phyloP scores from a whole-genome alignment of 2,888 invertebrate genomes.

The Coremacera marginata region DNA sequence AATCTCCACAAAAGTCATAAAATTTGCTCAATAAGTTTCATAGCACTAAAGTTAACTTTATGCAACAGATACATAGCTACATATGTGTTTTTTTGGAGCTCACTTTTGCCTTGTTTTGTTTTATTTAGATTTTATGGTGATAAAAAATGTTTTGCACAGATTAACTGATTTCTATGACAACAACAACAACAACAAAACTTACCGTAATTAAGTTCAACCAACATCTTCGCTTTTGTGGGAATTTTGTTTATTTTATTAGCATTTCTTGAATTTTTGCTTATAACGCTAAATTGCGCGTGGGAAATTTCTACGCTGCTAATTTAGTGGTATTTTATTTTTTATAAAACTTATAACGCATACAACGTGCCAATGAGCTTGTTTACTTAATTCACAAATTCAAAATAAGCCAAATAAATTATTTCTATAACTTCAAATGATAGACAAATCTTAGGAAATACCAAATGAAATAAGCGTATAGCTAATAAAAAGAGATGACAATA shows the following conservation, averaged over 20 bases:
- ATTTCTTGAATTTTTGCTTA: not conserved
- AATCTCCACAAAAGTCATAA: slow-evolving; percentile 1
- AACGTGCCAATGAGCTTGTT: too few relatives aligned
- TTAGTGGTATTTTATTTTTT: not conserved
- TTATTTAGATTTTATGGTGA: not conserved
- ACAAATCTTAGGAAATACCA: too few relatives aligned
- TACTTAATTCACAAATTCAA: too few relatives aligned
- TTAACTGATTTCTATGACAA: slow-evolving; percentile 14
- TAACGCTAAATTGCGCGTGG: slow-evolving; percentile 1
- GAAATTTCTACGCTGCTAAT: not conserved
- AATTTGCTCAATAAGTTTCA: slow-evolving; percentile 13
- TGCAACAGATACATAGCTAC: not conserved
- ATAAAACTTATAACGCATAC: too few relatives aligned
- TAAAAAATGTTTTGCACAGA: not conserved
- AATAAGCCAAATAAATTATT: too few relatives aligned
- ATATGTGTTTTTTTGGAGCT: not conserved
- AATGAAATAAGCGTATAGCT: too few relatives aligned
- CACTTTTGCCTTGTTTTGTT: not conserved
- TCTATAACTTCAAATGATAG: too few relatives aligned
- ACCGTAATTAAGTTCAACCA: not conserved
- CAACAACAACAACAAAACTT: not conserved
- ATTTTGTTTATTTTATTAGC: slow-evolving; percentile 2
- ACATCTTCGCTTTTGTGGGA: slow-evolving; percentile 6
- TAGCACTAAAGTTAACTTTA: not conserved
- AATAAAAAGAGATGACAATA: too few relatives aligned